A percentile compares a stretch with the other conserved stretches of the same genome.
These are phyloP conservation scores for Leptinotarsa defecta DNA, from an alignment of 1,140 invertebrate species.

Conservation along the genomic window DNA sequence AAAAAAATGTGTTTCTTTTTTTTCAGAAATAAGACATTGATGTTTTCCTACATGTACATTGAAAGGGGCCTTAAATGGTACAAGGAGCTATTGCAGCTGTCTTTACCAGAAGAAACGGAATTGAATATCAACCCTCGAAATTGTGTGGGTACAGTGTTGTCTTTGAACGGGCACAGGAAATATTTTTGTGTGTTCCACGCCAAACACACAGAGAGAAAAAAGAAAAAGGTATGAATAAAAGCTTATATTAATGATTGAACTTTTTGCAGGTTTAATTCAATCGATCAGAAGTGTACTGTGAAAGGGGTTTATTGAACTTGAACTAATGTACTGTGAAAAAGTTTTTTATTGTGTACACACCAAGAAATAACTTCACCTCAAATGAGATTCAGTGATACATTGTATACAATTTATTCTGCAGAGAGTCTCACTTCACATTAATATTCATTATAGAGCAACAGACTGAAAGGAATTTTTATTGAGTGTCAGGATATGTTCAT, in stretches of 20 bases:
- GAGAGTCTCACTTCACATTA: too few species aligned
- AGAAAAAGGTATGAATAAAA: slow-evolving; percentile 16
- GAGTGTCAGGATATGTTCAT: too few species aligned
- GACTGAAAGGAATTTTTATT: too few species aligned
- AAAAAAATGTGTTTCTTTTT: not conserved
- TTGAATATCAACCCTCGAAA: slow-evolving; percentile 94
- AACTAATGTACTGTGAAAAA: too few species aligned
- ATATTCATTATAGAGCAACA: too few species aligned
- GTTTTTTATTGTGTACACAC: too few species aligned
- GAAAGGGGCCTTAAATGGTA: slow-evolving; percentile 94
- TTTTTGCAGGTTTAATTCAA: too few species aligned
- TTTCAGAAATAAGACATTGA: slow-evolving; percentile 67
- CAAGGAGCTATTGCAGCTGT: slow-evolving; percentile 82
- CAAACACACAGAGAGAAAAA: slow-evolving; percentile 72
- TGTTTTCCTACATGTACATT: slow-evolving; percentile 91
- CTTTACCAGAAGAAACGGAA: slow-evolving; percentile 77
- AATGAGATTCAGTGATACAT: too few species aligned
- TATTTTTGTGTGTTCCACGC: slow-evolving; percentile 99
- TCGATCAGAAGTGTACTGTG: too few species aligned
- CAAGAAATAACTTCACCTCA: too few species aligned
- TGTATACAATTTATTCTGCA: too few species aligned
- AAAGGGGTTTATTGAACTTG: too few species aligned
- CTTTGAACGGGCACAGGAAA: slow-evolving; percentile 92
- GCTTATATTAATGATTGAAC: not conserved
- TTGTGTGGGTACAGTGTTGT: slow-evolving; percentile 95